Evolutionary conservation across 37 sponge, comb jelly and placozoan species (phyloP).

Genomic region (Oopsacas minuta): DNA sequence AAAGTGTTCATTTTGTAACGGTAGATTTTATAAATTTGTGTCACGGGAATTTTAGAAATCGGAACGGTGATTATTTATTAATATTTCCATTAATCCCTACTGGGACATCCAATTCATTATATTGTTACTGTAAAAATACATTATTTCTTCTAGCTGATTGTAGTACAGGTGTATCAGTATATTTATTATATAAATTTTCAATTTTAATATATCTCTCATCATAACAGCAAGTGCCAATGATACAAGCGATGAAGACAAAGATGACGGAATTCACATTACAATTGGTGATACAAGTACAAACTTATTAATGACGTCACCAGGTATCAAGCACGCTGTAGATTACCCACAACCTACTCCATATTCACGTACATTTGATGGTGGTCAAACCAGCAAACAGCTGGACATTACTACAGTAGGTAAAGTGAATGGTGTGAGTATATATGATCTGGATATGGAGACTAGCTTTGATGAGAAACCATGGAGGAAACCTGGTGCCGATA

Average conservation of each 20-base stretch:
- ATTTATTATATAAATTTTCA: background rate
- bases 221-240: background rate
- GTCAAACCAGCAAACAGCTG: constrained; percentile 39
- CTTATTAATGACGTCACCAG: background rate
- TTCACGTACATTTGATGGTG: background rate
- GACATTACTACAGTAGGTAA: constrained; percentile 77
- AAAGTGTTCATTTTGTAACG: background rate
- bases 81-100: background rate
- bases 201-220: background rate
- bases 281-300: background rate
- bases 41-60: background rate
- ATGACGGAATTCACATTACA: background rate
- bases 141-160: too few relatives aligned
- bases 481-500: constrained; percentile 91
- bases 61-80: background rate
- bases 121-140: too few relatives aligned
- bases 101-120: too few relatives aligned
- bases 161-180: too few relatives aligned
- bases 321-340: background rate
- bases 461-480: constrained; percentile 78
- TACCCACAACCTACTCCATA: background rate
- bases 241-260: background rate
- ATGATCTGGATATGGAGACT: constrained; percentile 66
- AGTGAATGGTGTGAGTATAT: constrained; percentile 66
- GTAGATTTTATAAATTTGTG: background rate